Evolutionary conservation across 1,140 invertebrate genomes (phyloP).

Genomic region (Arion vulgaris): DNA sequence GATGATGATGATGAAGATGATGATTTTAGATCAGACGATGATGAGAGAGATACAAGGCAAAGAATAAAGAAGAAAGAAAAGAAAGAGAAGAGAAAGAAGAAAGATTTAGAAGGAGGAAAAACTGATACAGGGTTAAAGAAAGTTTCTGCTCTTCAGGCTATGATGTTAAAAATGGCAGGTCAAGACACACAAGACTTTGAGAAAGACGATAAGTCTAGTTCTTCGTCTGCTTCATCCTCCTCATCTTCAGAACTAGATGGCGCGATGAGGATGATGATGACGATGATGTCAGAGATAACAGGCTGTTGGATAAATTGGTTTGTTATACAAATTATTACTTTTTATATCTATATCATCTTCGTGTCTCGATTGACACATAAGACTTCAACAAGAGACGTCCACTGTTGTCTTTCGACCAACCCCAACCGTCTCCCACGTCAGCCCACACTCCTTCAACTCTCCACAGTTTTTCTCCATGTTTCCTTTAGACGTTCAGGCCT

Average conservation of each 20-base stretch:
- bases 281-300: constrained; percentile 22
- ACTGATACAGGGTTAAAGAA: constrained; percentile 39
- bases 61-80: constrained; percentile 49
- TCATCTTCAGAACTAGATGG: neutral
- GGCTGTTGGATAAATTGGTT: constrained; percentile 1
- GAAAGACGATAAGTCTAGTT: constrained; percentile 77
- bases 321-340: neutral
- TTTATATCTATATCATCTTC: no score
- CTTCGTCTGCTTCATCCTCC: neutral
- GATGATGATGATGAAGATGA: constrained; percentile 69
- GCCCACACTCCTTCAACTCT: no score
- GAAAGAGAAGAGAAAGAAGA: constrained; percentile 36
- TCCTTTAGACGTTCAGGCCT: no score
- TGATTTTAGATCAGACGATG: constrained; percentile 76
- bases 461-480: no score
- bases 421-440: no score
- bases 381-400: no score
- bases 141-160: constrained; percentile 83
- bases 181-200: constrained; percentile 94
- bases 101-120: constrained; percentile 28
- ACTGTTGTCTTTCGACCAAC: no score
- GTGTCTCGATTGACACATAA: no score
- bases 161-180: constrained; percentile 85
- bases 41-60: constrained; percentile 64
- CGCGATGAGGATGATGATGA: constrained; percentile 41